These are phyloP conservation scores for Sicus ferrugineus DNA, from an alignment of 2,888 invertebrate genomes.

Conservation along the genomic window DNA sequence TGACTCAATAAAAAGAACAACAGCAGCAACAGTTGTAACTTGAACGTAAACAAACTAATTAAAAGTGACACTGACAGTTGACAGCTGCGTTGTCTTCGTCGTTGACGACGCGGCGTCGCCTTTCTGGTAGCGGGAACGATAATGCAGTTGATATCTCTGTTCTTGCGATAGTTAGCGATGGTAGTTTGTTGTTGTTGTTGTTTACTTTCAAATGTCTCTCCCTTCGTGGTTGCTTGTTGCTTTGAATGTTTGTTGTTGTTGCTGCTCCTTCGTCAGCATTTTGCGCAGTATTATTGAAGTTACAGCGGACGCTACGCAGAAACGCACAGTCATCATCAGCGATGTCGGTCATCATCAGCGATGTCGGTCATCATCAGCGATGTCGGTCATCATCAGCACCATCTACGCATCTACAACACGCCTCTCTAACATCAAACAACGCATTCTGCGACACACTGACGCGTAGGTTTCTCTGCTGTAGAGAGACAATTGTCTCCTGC, in stretches of 20 bases:
- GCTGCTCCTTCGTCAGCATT: not conserved
- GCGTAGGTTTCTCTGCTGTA: too few species aligned
- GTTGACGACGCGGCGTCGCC: too few species aligned
- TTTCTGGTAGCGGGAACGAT: too few species aligned
- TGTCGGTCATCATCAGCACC: not conserved
- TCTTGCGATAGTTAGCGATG: too few species aligned
- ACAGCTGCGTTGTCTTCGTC: too few species aligned
- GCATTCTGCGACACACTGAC: too few species aligned
- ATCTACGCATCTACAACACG: too few species aligned
- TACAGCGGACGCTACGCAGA: not conserved
- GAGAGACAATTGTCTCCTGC: not conserved
- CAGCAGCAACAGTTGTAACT: not conserved
- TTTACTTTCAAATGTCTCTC: too few species aligned
- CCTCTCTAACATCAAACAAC: not conserved
- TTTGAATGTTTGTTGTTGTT: not conserved
- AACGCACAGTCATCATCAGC: not conserved
- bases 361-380: not conserved
- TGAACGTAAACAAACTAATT: conserved; percentile 45
- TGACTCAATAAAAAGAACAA: not conserved
- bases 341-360: not conserved
- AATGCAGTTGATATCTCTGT: too few species aligned
- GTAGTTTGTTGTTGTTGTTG: too few species aligned
- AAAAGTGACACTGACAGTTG: conserved; percentile 46
- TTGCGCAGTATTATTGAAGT: not conserved
- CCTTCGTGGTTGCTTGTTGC: not conserved